These are phyloP conservation scores for Trichonephila inaurata DNA, from an alignment of 1,140 invertebrate species.

Conservation along the genomic window DNA sequence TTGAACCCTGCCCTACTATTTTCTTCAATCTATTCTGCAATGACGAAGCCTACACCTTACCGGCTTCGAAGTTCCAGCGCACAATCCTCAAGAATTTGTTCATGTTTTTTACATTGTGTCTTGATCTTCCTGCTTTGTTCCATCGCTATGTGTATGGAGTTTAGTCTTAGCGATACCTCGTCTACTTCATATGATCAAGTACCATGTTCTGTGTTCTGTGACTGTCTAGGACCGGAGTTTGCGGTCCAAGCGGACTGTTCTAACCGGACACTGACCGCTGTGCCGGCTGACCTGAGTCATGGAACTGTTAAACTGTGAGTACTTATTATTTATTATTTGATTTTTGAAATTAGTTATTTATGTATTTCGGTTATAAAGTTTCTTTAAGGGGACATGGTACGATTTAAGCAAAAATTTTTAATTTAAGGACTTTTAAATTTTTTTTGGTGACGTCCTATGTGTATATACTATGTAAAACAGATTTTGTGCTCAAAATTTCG, in stretches of 20 bases:
- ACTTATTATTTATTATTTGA: neutral
- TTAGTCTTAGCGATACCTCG: neutral
- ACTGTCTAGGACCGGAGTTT: conserved; percentile 69
- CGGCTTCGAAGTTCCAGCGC: neutral
- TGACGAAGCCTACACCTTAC: neutral
- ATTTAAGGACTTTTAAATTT: too few relatives aligned
- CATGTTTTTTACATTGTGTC: neutral
- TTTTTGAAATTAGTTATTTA: neutral
- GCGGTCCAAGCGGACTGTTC: conserved; percentile 73
- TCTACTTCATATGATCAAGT: neutral
- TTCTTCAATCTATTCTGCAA: conserved; percentile 3
- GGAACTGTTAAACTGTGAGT: conserved; percentile 73
- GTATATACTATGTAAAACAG: too few relatives aligned
- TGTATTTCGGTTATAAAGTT: too few relatives aligned
- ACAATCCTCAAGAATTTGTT: neutral
- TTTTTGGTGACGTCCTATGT: too few relatives aligned
- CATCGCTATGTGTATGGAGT: neutral
- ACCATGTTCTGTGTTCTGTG: conserved; percentile 59
- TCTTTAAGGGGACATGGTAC: too few relatives aligned
- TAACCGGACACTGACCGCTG: conserved; percentile 39
- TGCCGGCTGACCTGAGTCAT: conserved; percentile 10
- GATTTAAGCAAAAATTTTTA: too few relatives aligned
- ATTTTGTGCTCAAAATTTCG: too few relatives aligned
- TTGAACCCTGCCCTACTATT: neutral
- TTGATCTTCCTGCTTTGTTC: neutral